Percentiles rank a stretch among this genome's conserved stretches.
phyloP scores from a whole-genome alignment of 2,797 vertebrate genomes.

The Fratercula arctica region DNA sequence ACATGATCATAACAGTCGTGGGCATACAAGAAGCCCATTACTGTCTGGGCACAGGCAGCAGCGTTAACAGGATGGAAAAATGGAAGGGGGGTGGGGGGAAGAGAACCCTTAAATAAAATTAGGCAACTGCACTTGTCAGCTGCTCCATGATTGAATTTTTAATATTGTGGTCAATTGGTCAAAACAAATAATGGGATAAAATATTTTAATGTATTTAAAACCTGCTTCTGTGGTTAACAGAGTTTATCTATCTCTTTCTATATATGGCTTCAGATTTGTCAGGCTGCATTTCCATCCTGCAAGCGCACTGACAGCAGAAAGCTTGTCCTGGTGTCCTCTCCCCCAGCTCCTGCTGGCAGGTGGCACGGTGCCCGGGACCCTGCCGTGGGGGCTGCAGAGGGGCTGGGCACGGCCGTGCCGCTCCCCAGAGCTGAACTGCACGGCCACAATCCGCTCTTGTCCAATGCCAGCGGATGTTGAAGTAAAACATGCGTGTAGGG shows the following conservation, averaged over 20 bases:
- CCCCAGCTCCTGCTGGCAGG: not conserved
- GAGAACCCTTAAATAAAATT: conserved; percentile 84
- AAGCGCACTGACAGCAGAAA: not conserved
- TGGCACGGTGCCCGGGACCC: accelerated
- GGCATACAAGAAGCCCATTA: conserved; percentile 92
- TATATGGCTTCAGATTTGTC: not conserved
- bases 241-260: conserved; percentile 62
- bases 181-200: conserved; percentile 85
- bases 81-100: conserved; percentile 70
- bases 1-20: conserved; percentile 91
- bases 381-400: not conserved
- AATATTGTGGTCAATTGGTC: conserved; percentile 85
- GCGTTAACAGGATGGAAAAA: conserved; percentile 83
- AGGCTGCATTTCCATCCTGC: conserved; percentile 45
- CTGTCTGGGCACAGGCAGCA: conserved; percentile 83
- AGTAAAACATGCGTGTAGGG: not conserved
- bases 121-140: conserved; percentile 83
- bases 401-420: accelerated
- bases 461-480: not conserved
- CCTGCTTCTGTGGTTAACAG: conserved; percentile 71
- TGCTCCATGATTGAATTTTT: conserved; percentile 85
- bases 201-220: conserved; percentile 82
- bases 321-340: not conserved
- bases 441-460: accelerated
- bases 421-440: not conserved